These are phyloP conservation scores for Eurosta solidaginis DNA, from an alignment of 1,140 invertebrate species.

Conservation along the genomic window DNA sequence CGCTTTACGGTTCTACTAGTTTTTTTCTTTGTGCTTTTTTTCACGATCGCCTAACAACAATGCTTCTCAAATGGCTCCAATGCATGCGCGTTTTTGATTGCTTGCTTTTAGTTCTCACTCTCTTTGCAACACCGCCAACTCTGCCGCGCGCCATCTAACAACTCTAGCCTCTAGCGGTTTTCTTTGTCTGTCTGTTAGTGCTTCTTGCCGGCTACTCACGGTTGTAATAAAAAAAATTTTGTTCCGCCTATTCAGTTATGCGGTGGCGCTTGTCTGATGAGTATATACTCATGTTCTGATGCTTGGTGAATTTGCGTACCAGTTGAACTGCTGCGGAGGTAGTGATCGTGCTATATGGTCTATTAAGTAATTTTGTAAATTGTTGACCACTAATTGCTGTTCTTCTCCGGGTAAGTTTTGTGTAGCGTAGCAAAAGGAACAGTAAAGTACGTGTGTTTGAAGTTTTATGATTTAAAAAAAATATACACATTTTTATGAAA, in stretches of 20 bases:
- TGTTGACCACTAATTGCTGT: neutral
- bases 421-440: neutral
- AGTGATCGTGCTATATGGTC: neutral
- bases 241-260: slow-evolving; percentile 27
- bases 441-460: neutral
- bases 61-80: neutral
- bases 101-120: neutral
- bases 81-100: neutral
- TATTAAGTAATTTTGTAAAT: neutral
- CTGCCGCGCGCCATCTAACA: neutral
- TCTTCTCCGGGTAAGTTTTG: neutral
- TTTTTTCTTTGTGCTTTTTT: neutral
- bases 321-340: neutral
- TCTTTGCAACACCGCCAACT: neutral
- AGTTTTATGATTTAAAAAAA: neutral
- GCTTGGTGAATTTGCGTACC: neutral
- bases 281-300: neutral
- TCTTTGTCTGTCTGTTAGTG: neutral
- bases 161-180: neutral
- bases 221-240: neutral
- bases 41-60: neutral
- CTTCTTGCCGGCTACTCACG: neutral
- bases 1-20: neutral
- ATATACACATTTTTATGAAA: neutral
- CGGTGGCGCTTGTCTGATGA: slow-evolving; percentile 22